Base-by-base conservation (phyloP, 2,888 invertebrate genomes). In the Cylloceria caligata region DNA sequence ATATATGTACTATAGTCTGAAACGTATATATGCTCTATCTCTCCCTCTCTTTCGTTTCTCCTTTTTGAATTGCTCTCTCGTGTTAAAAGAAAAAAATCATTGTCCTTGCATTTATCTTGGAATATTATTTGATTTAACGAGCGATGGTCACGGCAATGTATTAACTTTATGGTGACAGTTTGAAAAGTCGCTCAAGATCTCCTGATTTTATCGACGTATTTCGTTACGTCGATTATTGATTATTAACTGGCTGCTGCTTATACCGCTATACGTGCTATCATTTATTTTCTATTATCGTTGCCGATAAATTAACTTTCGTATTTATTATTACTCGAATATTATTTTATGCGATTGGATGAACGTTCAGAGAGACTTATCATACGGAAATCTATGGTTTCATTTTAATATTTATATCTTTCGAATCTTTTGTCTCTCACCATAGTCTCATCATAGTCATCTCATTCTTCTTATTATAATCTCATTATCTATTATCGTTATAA, bases 1-100 rank as follows among this genome's bases (percentile, higher is more conserved):
- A 82, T 82, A 81, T 81, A 81, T 77, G 72, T 72, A 72, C 72
- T 71, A 75, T 82, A 69, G 71, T 82, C 67, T 82, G 78, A 67
- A 79, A 75, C 76, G 73, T 77, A 64, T 81, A 81, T 62, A 68
- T 67, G 78, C 73, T 79, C 36, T 82, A 74, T 78, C 49, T 67
- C 69, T 74, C 49, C 49, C 60, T 75, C 57, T 39, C 30, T 78
- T 67, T 47, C 21, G 42, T 60, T 7, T 57, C 11, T 65, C 47
- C 30, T 76, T 76, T n/a, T 55, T 60, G 19, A 67, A 71, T 75
- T 62, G 45, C 36, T 62, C 60, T 39, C 55, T 64, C 21, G 42
- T 55, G 42, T 34, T 68, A n/a, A n/a, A n/a, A n/a, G n/a, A n/a
- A n/a, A n/a, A n/a, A n/a, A n/a, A n/a, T n/a, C n/a, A n/a, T n/a